A percentile compares a stretch with the other conserved stretches of the same genome.
These are phyloP conservation scores for Scylla paramamosain DNA, from an alignment of 1,140 invertebrate species.

Conservation along the genomic window DNA sequence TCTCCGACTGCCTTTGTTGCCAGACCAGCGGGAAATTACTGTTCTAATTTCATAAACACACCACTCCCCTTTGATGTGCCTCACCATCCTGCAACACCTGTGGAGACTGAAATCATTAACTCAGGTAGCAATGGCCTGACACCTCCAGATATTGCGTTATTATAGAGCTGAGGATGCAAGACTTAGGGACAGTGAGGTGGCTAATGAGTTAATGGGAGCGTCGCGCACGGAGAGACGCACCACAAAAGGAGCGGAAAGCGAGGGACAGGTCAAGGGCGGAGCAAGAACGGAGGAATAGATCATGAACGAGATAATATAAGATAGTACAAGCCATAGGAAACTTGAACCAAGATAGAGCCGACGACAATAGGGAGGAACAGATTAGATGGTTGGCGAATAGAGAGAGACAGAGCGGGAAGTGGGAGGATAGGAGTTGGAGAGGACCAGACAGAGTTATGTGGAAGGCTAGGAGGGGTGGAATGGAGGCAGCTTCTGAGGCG, in stretches of 20 bases:
- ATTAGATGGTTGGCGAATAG: too few relatives aligned
- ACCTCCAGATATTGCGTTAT: background rate
- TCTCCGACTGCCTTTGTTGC: too few relatives aligned
- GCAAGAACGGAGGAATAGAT: too few relatives aligned
- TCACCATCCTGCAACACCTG: background rate
- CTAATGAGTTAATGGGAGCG: background rate
- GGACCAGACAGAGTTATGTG: background rate
- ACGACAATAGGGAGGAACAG: too few relatives aligned
- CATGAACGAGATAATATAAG: too few relatives aligned
- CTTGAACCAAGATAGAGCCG: too few relatives aligned
- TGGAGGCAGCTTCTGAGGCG: background rate
- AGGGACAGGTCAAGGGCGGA: background rate
- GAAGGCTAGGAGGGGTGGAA: background rate
- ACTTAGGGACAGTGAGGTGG: background rate
- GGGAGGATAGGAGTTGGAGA: too few relatives aligned
- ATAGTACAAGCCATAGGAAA: too few relatives aligned
- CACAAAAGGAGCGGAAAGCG: too few relatives aligned
- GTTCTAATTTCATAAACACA: background rate
- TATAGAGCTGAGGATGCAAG: constrained; percentile 1
- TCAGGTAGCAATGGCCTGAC: background rate
- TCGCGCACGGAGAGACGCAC: too few relatives aligned
- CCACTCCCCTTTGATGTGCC: background rate
- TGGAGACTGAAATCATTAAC: background rate
- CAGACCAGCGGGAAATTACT: background rate
- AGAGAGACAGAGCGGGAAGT: too few relatives aligned